These are phyloP conservation scores for Archips crataeganus DNA, from an alignment of 2,888 invertebrate species.

Conservation along the genomic window DNA sequence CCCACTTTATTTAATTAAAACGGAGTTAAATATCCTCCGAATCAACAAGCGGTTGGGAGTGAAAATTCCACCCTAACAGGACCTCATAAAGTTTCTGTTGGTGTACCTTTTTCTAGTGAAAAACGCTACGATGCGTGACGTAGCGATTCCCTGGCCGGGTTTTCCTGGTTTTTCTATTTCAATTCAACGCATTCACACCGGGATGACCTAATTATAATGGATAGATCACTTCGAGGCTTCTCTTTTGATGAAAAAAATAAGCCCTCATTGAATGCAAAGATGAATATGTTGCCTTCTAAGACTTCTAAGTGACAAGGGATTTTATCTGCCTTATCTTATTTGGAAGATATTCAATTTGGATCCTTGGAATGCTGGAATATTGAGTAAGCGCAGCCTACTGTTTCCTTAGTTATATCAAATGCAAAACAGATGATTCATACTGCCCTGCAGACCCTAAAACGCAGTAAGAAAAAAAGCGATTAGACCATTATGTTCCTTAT, in stretches of 20 bases:
- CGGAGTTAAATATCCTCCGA: slow-evolving; percentile 24
- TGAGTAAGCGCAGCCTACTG: no score
- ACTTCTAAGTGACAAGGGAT: slow-evolving; percentile 26
- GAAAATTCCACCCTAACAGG: neutral
- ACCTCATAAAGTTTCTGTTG: neutral
- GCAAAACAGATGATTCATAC: no score
- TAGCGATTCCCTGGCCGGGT: neutral
- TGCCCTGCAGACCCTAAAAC: no score
- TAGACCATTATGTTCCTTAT: no score
- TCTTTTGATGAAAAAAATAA: slow-evolving; percentile 29
- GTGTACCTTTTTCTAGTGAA: neutral
- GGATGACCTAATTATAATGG: slow-evolving; percentile 54
- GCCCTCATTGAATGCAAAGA: slow-evolving; percentile 26
- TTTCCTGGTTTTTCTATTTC: slow-evolving; percentile 46
- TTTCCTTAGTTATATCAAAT: no score
- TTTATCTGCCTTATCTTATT: slow-evolving; percentile 11
- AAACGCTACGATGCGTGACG: slow-evolving; percentile 15
- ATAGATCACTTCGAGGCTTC: slow-evolving; percentile 48
- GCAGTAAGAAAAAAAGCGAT: no score
- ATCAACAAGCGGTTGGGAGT: slow-evolving; percentile 1
- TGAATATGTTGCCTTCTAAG: slow-evolving; percentile 37
- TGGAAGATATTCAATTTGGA: no score
- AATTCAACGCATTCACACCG: slow-evolving; percentile 48
- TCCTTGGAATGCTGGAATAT: no score
- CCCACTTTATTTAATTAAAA: slow-evolving; percentile 35